phyloP scores from a whole-genome alignment of 2,888 invertebrate species.

The Xylota segnis region DNA sequence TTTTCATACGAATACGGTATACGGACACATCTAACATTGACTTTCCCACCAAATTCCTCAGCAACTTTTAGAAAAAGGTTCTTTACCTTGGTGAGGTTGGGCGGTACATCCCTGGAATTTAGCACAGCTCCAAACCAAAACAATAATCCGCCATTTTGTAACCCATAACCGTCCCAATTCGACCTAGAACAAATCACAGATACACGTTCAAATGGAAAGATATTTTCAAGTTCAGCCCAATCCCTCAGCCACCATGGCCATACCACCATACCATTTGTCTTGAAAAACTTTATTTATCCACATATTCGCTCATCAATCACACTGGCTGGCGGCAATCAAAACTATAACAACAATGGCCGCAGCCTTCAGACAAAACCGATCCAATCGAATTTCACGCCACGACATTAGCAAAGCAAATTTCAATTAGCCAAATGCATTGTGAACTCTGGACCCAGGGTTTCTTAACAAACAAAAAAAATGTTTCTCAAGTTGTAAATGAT shows the following conservation, averaged over 20 bases:
- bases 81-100: too few species aligned
- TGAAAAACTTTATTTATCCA: not conserved
- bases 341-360: constrained; percentile 7
- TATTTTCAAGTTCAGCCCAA: too few species aligned
- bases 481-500: constrained; percentile 5
- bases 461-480: not conserved
- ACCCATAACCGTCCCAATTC: too few species aligned
- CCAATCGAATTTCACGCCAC: constrained; percentile 19
- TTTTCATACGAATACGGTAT: too few species aligned
- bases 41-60: too few species aligned
- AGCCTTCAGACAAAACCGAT: constrained; percentile 10
- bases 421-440: constrained; percentile 20
- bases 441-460: constrained; percentile 12
- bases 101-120: too few species aligned
- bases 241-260: not conserved
- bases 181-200: too few species aligned
- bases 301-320: not conserved
- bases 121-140: too few species aligned
- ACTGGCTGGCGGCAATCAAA: not conserved
- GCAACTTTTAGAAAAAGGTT: too few species aligned
- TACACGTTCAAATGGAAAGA: too few species aligned
- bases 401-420: constrained; percentile 34
- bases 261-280: not conserved
- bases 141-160: too few species aligned
- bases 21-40: too few species aligned